Evolutionary conservation across 1,140 invertebrate genomes (phyloP), one percentile per base, ranked within the genome.

Genomic region (Pristionchus pacificus): DNA sequence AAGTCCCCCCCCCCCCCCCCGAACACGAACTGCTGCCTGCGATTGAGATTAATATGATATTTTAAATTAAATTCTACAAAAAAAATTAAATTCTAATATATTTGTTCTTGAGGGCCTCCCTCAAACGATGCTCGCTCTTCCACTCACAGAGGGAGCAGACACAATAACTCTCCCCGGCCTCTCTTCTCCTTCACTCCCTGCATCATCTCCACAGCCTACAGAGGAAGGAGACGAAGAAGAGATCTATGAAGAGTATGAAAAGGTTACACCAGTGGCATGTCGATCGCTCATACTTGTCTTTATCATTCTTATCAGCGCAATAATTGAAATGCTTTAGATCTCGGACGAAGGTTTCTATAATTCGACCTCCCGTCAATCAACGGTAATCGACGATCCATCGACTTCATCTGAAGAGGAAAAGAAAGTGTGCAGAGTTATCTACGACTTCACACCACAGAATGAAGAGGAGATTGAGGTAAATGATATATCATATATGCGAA

Each of bases 301-400:
- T 30, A n/a, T 61, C 3, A 15, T 24, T n/a, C 6, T 30, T 25
- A 68, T 55, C 57, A n/a, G 65, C 58, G 15, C 28, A 10, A 30
- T 64, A 14, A n/a, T 33, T n/a, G 19, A 30, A 64, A 1, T 32
- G 0, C 33, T 64, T 32, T 24, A 75, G 67, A 75, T 75, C 6
- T 75, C 74, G 1, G 71, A 73, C 49, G 71, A 73, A 29, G 71
- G 71, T 2, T 73, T 73, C 71, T 69, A 73, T 25, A 66, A 33
- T 6, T 71, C 63, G 1, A 60, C 68, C 10, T n/a, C 14, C 14
- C 60, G 64, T 2, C 63, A 60, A 13, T 67, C 70, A 1, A 68
- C 71, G 0, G 38, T 58, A 0, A 77, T 73, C 65, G 60, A 64
- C 49, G 71, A 69, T 30, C 63, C 74, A 0, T 67, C 65, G 10